Evolutionary conservation across 2,113 vertebrate species (phyloP).

Genomic region (Felis chaus): DNA sequence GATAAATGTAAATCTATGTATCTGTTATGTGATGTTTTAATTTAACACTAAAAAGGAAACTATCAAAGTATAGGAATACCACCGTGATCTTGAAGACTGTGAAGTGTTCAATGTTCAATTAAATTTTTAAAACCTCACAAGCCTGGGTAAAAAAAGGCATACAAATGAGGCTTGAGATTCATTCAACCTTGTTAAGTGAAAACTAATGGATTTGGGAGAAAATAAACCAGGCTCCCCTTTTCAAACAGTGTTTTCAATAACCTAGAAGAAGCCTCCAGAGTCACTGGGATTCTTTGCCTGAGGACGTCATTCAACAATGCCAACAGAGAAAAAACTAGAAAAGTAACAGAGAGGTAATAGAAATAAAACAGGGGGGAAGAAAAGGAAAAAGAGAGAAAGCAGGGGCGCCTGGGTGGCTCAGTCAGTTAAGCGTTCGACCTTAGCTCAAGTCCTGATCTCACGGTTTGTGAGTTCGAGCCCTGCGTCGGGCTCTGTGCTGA

Average conservation of each 20-base stretch:
- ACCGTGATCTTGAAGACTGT: not conserved
- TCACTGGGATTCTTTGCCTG: too few species aligned
- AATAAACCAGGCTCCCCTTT: not conserved
- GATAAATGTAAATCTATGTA: not conserved
- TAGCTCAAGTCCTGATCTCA: too few species aligned
- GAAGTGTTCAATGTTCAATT: not conserved
- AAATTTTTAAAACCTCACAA: not conserved
- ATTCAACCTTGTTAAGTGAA: not conserved
- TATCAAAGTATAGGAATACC: not conserved
- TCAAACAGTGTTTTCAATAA: not conserved
- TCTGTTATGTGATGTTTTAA: not conserved
- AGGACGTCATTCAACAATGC: not conserved
- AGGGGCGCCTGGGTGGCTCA: too few species aligned
- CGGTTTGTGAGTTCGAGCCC: too few species aligned
- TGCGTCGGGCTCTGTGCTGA: too few species aligned
- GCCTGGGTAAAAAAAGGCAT: not conserved
- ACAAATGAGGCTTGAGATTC: not conserved
- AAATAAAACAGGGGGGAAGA: not conserved
- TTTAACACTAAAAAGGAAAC: not conserved
- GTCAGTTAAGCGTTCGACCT: too few species aligned
- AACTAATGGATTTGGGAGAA: not conserved
- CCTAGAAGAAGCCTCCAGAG: not conserved
- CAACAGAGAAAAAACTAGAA: not conserved
- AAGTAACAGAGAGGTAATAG: too few species aligned
- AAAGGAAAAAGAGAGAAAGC: not conserved